Evolutionary conservation across 2,797 vertebrate genomes (phyloP).

Genomic region (Tragelaphus oryx): DNA sequence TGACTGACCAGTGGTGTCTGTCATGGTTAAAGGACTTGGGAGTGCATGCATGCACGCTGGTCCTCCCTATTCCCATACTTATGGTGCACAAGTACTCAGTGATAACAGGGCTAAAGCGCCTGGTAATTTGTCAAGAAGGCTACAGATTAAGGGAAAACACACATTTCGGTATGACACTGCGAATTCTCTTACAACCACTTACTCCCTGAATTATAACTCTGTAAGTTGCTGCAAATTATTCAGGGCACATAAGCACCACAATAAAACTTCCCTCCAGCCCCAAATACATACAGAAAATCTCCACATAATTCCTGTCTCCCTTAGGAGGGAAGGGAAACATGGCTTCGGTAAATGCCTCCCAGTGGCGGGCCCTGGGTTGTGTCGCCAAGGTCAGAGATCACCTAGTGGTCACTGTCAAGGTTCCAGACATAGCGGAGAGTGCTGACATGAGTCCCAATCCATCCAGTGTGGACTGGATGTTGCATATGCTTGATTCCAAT

Average conservation of each 20-base stretch:
- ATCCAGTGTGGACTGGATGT: not conserved
- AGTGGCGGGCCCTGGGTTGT: not conserved
- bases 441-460: accelerated
- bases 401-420: not conserved
- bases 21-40: not conserved
- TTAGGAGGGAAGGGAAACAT: not conserved
- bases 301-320: not conserved
- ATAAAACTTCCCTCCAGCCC: not conserved
- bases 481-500: not conserved
- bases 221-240: not conserved
- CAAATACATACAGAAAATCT: not conserved
- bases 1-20: not conserved
- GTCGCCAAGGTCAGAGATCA: not conserved
- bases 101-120: not conserved
- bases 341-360: not conserved
- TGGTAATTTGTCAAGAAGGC: not conserved
- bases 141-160: not conserved
- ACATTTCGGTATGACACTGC: not conserved
- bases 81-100: accelerated
- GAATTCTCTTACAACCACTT: not conserved
- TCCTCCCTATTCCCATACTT: not conserved
- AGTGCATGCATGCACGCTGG: accelerated
- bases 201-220: not conserved
- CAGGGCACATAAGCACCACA: not conserved
- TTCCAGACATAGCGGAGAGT: not conserved